Evolutionary conservation across 2,797 vertebrate species (phyloP), one percentile per base, ranked within the genome.

Genomic region (Mormyrus proboscirostris): DNA sequence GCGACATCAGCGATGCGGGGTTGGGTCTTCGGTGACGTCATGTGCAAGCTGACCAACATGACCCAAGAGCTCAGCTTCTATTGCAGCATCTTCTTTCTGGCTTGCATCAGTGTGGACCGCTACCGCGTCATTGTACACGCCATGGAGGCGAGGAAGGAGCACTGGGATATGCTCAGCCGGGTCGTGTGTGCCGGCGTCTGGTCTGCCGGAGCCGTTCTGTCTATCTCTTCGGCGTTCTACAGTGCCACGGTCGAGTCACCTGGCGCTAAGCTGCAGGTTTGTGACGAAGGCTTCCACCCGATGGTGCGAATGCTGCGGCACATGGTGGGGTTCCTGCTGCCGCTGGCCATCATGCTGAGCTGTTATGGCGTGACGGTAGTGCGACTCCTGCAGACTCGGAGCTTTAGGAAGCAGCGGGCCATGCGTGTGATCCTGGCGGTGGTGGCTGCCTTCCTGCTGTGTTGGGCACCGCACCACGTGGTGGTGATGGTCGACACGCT

Each of bases 81-180:
- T 93, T 96, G 95, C 92, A 96, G 96, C 92, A 95, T 96, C 87
- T 91, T 97, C 79, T 96, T 97, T 89, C 91, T 97, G 89, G 94
- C 93, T 1, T 96, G 96, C 6, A 97, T 97, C 16, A 97, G 96
- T 88, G 29, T 96, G 0, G 96, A 97, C 10, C 96, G 96, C 2
- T 96, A 95, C 29, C 92, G 95, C 2, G 95, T 94, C 50, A 96
- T 97, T 0, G 96, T 97, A 49, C 92, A 10, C 0, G 92, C 96
- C 76, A 90, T 89, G 1, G 93, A 94, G 47, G 89, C 88, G 0
- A 53, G 89, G 6, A 88, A 65, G 51, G 89, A 88, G 0, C 90
- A 92, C 0, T 90, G 91, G 62, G 90, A 83, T 69, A 53, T 79
- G 88, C 93, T 93, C 91, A 95, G 93, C 88, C 62, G 91, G 89